A percentile compares a stretch with the other conserved stretches of the same genome.
These are phyloP conservation scores for Periophthalmus magnuspinnatus DNA, from an alignment of 2,797 vertebrate genomes.

Conservation along the genomic window DNA sequence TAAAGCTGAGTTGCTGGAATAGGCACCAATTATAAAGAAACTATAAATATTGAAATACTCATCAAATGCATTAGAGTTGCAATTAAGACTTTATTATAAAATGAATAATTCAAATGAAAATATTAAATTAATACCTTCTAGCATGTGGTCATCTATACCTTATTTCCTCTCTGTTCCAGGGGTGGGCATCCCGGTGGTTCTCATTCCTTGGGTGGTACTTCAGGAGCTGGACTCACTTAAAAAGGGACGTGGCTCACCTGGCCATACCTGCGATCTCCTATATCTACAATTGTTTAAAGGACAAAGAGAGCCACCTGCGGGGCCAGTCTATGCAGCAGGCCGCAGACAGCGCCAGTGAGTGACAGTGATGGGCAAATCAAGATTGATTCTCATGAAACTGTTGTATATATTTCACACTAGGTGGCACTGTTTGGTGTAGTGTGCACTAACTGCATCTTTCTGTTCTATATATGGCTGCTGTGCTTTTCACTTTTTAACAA, in stretches of 20 bases:
- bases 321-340: constrained; percentile 95
- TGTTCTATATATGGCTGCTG: too few species aligned
- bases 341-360: constrained; percentile 83
- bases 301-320: constrained; percentile 80
- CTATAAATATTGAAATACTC: too few species aligned
- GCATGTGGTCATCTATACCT: background rate
- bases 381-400: too few species aligned
- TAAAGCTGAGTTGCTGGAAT: too few species aligned
- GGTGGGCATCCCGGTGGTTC: constrained; percentile 79
- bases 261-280: constrained; percentile 88
- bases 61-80: too few species aligned
- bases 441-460: too few species aligned
- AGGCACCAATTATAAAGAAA: too few species aligned
- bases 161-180: constrained; percentile 57
- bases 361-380: too few species aligned
- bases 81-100: background rate
- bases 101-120: too few species aligned
- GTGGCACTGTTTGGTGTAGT: too few species aligned
- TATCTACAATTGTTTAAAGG: constrained; percentile 84
- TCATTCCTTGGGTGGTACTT: constrained; percentile 94
- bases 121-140: background rate
- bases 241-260: constrained; percentile 79
- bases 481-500: too few species aligned
- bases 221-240: constrained; percentile 92
- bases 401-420: too few species aligned